Base-by-base conservation (phyloP, 2,888 invertebrate genomes). In the Tricholauxania praeusta region DNA sequence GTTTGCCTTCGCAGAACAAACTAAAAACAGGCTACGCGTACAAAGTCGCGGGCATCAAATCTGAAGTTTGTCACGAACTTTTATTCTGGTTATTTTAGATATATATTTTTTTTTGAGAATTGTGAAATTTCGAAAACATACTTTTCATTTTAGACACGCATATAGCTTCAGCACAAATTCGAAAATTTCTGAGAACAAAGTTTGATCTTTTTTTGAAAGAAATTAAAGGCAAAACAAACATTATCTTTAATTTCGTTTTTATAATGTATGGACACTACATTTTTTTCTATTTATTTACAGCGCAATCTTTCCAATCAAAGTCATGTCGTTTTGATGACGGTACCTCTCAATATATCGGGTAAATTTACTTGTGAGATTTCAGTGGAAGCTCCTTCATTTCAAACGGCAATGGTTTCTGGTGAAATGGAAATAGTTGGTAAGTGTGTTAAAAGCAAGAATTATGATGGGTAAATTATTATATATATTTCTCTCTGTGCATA, bases 311-410 rank as follows among this genome's bases (percentile, higher is more conserved):
- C 87, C 80, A 87, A 87, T 84, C 86, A 86, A 80, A 87, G 87
- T 79, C 87, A 87, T 81, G 86, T 87, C 80, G 85, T 86, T 74
- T 83, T 87, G 78, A 80, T 85, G 81, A 81, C 86, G 77, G 87
- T 87, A 71, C 86, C 86, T 80, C 80, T 86, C 78, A 85, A 83
- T 82, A 85, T 86, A 82, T 87, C 87, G 69, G 87, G 87, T 15
- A 87, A 87, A 82, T 87, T 86, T 81, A 86, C 86, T 80, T 87
- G 87, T 82, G 87, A 87, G 81, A 87, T 87, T 77, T 87, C 87
- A 74, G 87, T 87, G 69, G 87, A 87, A 77, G 87, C 87, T 74
- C 87, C 87, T 71, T 85, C 86, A 74, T 87, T 87, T 79, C 86
- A 86, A 81, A 87, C 87, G 65, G 84, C 85, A 47, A 87, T 87